Conservation (phyloP, 2,888 invertebrate species). For the Xanthia icteritia region DNA sequence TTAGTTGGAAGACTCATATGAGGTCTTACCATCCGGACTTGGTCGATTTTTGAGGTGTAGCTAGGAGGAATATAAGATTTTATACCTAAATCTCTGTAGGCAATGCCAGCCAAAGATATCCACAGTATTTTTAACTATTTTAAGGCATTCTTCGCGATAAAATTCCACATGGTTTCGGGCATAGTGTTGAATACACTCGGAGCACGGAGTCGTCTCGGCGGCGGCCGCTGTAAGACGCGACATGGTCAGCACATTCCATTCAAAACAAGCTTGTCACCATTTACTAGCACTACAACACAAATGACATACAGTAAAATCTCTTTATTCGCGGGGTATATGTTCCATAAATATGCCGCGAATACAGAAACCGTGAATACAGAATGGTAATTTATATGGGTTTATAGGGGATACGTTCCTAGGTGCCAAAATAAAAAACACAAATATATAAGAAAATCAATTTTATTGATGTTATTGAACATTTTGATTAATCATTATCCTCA, state of each 20-base stretch:
- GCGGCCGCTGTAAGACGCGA: too few species aligned
- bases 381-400: too few species aligned
- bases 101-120: background rate
- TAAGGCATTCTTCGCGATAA: background rate
- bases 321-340: too few species aligned
- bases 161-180: background rate
- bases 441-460: too few species aligned
- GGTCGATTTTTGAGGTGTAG: slow-evolving; percentile 69
- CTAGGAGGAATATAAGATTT: background rate
- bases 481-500: too few species aligned
- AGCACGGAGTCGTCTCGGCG: background rate
- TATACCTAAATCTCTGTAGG: background rate
- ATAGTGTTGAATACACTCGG: background rate
- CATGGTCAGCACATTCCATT: background rate
- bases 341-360: too few species aligned
- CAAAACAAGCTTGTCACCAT: background rate
- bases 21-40: slow-evolving; percentile 78
- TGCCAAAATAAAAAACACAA: too few species aligned
- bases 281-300: too few species aligned
- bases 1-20: slow-evolving; percentile 79
- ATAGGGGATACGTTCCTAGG: too few species aligned
- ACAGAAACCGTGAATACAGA: too few species aligned
- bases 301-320: too few species aligned
- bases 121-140: background rate
- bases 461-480: too few species aligned